A percentile compares a stretch with the other conserved stretches of the same genome.
phyloP scores from a whole-genome alignment of 2,113 vertebrate genomes.

The Leuciscus idus region DNA sequence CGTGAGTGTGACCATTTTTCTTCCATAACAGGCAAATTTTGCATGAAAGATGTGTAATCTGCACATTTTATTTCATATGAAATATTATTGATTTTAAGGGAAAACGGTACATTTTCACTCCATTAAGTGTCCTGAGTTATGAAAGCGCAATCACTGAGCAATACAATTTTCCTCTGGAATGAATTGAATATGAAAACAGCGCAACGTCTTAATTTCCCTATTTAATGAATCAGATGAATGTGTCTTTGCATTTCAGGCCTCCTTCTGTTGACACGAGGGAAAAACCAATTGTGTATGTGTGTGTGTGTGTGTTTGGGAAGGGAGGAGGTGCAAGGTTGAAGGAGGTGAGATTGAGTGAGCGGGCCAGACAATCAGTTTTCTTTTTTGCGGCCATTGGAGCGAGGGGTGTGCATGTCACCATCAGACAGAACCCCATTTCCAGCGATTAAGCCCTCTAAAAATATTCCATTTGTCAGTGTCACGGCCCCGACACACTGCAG shows the following conservation, averaged over 20 bases:
- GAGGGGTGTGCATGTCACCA: conserved; percentile 81
- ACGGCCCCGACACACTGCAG: conserved; percentile 78
- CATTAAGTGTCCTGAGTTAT: neutral
- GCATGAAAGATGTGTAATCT: neutral
- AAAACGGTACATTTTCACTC: neutral
- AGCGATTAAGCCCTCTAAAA: conserved; percentile 92
- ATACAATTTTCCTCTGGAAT: neutral
- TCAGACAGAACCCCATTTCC: conserved; percentile 91
- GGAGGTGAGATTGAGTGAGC: conserved; percentile 43
- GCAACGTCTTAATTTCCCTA: conserved; percentile 13
- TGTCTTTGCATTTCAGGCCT: conserved; percentile 50
- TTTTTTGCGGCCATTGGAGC: conserved; percentile 82
- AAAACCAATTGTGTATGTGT: neutral
- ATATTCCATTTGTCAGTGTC: conserved; percentile 95
- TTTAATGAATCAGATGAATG: conserved; percentile 66
- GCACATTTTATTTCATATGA: neutral
- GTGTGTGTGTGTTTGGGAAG: neutral
- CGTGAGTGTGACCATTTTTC: neutral
- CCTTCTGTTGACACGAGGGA: neutral
- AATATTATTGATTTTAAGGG: neutral
- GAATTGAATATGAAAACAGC: conserved; percentile 7
- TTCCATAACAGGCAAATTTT: neutral
- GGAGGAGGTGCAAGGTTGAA: conserved; percentile 43
- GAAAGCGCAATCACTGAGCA: neutral
- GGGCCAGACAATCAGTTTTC: conserved; percentile 82